Evolutionary conservation across 1,140 invertebrate genomes (phyloP).

Genomic region (Papilio polyxenes): DNA sequence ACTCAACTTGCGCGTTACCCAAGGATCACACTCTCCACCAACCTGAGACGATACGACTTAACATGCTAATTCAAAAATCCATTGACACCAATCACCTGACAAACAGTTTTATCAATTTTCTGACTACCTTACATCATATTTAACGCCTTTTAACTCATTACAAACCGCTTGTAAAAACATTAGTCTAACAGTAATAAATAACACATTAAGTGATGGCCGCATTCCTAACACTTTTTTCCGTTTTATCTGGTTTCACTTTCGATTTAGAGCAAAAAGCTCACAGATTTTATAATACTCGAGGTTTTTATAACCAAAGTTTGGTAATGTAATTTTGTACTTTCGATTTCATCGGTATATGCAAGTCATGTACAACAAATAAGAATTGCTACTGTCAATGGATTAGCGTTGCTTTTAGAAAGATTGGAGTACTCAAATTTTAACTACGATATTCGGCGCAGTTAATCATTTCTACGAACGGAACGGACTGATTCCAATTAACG

Average conservation of each 20-base stretch:
- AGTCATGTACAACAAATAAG: not conserved
- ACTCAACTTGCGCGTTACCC: too few species aligned
- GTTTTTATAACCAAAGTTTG: constrained; percentile 2
- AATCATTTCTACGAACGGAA: too few species aligned
- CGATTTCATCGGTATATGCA: constrained; percentile 13
- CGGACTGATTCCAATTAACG: too few species aligned
- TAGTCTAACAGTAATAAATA: constrained; percentile 32
- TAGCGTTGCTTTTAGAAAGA: not conserved
- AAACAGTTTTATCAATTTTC: not conserved
- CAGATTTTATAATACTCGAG: not conserved
- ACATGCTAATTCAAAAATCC: not conserved
- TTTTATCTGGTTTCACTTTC: constrained; percentile 10
- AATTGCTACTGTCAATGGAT: not conserved
- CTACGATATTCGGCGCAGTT: not conserved
- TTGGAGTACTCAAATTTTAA: not conserved
- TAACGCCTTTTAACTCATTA: constrained; percentile 18
- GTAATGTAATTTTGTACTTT: not conserved
- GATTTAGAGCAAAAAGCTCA: constrained; percentile 19
- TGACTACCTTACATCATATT: not conserved
- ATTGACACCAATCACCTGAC: not conserved
- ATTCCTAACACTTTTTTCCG: constrained; percentile 23
- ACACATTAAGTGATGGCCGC: constrained; percentile 20
- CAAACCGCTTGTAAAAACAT: constrained; percentile 29
- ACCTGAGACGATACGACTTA: not conserved
- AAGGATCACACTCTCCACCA: too few species aligned